phyloP scores from a whole-genome alignment of 2,888 invertebrate species.

The Odontothrips loti region DNA sequence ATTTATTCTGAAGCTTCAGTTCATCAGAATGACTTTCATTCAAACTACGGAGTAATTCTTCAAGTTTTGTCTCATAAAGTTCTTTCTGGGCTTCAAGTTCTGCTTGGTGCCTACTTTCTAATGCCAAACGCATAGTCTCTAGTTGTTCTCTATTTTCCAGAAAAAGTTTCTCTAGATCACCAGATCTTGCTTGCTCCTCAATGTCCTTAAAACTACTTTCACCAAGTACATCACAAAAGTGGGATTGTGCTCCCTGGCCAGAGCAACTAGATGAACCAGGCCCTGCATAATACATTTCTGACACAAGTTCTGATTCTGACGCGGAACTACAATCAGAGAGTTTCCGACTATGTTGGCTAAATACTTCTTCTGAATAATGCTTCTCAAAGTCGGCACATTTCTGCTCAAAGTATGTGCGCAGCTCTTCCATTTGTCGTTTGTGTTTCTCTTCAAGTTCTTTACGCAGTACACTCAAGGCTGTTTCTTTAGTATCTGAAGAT shows the following conservation, averaged over 20 bases:
- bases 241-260: neutral
- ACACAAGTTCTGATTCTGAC: conserved; percentile 49
- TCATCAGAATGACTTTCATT: neutral
- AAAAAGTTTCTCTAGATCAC: conserved; percentile 33
- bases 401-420: conserved; percentile 73
- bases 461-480: conserved; percentile 35
- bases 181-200: conserved; percentile 29
- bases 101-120: neutral
- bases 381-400: conserved; percentile 76
- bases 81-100: conserved; percentile 5
- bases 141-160: conserved; percentile 42
- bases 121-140: conserved; percentile 29
- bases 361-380: conserved; percentile 67
- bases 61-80: neutral
- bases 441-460: conserved; percentile 61
- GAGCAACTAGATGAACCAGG: conserved; percentile 15
- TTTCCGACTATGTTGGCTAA: conserved; percentile 62
- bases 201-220: conserved; percentile 33
- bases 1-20: neutral
- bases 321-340: conserved; percentile 49
- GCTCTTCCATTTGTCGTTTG: conserved; percentile 70
- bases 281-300: conserved; percentile 45
- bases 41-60: neutral
- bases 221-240: neutral
- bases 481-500: conserved; percentile 27